Base-by-base conservation (phyloP, 2,888 invertebrate species). In the Rhyacophila evoluta region DNA sequence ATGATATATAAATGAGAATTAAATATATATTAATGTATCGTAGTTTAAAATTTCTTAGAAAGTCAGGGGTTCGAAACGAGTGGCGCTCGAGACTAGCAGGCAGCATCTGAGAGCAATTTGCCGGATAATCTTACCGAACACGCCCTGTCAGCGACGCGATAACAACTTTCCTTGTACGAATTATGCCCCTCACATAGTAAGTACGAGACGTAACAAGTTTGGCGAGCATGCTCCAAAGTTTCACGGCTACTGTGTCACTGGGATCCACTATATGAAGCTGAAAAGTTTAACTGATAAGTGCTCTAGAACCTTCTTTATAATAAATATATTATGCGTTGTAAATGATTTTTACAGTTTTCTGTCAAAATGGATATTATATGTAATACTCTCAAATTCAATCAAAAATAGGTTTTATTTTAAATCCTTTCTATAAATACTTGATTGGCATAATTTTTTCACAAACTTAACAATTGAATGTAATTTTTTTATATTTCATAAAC, bases 81-180 rank as follows among this genome's bases (percentile, higher is more conserved):
- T 19, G 25, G 19, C 55, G 55, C 55, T 19, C 25, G 55, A 19
- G 39, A 39, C 12, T 39, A 12, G 39, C 39, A 12, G 12, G 55
- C 15, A 25, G 55, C 55, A 55, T 55, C 19, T 55, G 2, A 55
- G 55, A 55, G 55, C 55, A 55, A 55, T 55, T 55, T 19, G 55
- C 55, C 10, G 10, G 55, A 55, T 55, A 55, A 55, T 55, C 55
- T 55, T 55, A 55, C 55, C 55, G 55, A 55, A 55, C 55, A 55
- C 55, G 25, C 55, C 55, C 8, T 55, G 55, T 55, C 55, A 55
- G 55, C 55, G 55, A 55, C 19, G 55, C 25, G 55, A 55, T 55
- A 55, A 55, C 55, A 55, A 55, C 55, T 55, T 55, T 55, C 25
- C 55, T 55, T 55, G 55, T 25, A 55, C 15, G 55, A 55, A 55